phyloP scores from a whole-genome alignment of 2,797 vertebrate genomes.

The Adelosebastes latens region DNA sequence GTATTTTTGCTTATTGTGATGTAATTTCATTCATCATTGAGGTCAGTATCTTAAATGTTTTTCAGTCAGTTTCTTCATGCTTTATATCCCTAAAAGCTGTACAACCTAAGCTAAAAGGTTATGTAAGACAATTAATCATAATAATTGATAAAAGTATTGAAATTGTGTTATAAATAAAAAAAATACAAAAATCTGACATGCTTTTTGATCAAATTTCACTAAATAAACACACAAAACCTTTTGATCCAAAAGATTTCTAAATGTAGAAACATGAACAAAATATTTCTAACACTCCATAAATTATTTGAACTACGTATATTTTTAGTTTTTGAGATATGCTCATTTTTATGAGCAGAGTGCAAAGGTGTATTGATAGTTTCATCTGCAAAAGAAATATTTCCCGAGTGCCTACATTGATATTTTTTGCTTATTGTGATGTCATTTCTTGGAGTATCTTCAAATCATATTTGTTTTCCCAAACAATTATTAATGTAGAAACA shows the following conservation, averaged over 20 bases:
- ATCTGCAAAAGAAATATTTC: accelerated
- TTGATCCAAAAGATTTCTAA: too few relatives aligned
- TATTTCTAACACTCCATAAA: neutral
- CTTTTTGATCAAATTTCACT: accelerated
- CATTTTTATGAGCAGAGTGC: neutral
- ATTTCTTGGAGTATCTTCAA: too few relatives aligned
- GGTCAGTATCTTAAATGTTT: too few relatives aligned
- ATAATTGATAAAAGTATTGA: neutral
- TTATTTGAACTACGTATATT: accelerated
- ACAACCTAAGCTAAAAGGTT: neutral
- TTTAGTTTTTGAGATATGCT: neutral
- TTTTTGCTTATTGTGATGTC: too few relatives aligned
- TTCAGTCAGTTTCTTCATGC: neutral
- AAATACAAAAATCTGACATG: too few relatives aligned
- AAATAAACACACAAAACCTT: neutral
- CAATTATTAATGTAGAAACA: too few relatives aligned
- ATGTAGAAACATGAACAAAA: too few relatives aligned
- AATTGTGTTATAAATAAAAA: neutral
- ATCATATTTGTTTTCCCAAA: too few relatives aligned
- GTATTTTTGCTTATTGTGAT: neutral
- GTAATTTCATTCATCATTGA: neutral
- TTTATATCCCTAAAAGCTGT: neutral
- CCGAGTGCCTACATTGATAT: too few relatives aligned
- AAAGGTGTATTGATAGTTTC: neutral
- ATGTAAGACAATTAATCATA: neutral